Base-by-base conservation (phyloP, 2,113 vertebrate genomes). In the Hepsetus odoe region DNA sequence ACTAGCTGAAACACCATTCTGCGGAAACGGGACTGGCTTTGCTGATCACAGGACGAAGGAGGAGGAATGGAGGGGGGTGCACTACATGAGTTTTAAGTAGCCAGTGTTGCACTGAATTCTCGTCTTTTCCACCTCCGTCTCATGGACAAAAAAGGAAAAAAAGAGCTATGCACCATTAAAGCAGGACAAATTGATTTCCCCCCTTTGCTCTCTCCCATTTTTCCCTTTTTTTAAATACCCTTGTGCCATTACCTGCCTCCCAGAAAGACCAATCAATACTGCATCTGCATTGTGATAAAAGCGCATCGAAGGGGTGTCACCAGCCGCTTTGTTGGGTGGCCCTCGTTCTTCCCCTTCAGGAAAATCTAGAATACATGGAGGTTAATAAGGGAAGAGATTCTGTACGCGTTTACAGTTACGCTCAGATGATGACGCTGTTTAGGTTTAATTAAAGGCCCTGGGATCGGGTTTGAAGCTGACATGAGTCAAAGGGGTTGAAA, bases 191-290 rank as follows among this genome's bases (percentile, higher is more conserved):
- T 88, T 83, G 84, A 89, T 90, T 88, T 87, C 80, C 38, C 69
- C 33, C 56, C 74, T 53, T 82, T 62, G 30, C 16, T 35, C 82
- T 14, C 16, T 11, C 44, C 69, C n/a, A n/a, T 62, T 69, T 42
- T 55, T 42, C 67, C 82, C 75, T 85, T 88, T 90, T 86, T 89
- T 90, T 87, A 87, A 91, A 90, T 83, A 88, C 83, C 72, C 71
- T 68, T 65, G 82, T 84, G 81, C 69, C 84, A 74, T 26, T 16
- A 65, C 84, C 71, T 83, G 73, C 83, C 82, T 84, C 85, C 86
- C 76, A 51, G 22, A 71, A 65, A 46, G 66, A 28, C 38, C 46
- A 49, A 79, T 81, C 73, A 71, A 81, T 81, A 56, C 35, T 28
- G 40, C 67, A 35, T 72, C 59, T 65, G 59, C 73, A 72, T 71